phyloP scores from a whole-genome alignment of 2,113 vertebrate species.

The Apus apus region DNA sequence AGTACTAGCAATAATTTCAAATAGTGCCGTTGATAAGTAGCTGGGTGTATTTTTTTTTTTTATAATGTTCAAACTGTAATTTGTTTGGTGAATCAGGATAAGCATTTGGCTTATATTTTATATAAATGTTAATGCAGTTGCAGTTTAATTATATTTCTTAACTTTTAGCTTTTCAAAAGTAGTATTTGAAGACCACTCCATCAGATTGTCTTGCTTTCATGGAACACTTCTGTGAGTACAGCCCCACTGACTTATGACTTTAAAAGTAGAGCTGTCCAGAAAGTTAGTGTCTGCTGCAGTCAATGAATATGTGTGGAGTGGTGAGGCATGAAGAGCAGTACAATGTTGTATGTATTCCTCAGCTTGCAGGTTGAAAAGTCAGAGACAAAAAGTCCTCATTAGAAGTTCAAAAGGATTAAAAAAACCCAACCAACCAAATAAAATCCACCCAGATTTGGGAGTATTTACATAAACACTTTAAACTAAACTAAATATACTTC shows the following conservation, averaged over 20 bases:
- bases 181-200: constrained; percentile 70
- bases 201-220: constrained; percentile 74
- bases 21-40: constrained; percentile 98
- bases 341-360: background rate
- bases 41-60: constrained; percentile 47
- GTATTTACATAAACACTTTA: background rate
- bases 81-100: constrained; percentile 99
- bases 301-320: background rate
- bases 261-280: constrained; percentile 48
- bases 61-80: constrained; percentile 95
- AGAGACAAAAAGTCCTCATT: background rate
- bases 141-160: constrained; percentile 97
- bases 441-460: background rate
- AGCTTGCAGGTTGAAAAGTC: background rate
- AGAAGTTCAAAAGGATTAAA: background rate
- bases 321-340: background rate
- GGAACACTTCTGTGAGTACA: constrained; percentile 43
- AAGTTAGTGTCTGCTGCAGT: constrained; percentile 43
- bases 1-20: constrained; percentile 95
- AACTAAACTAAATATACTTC: background rate
- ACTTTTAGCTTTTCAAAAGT: constrained; percentile 83
- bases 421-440: background rate
- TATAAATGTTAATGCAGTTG: constrained; percentile 85
- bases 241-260: background rate
- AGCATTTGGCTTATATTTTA: constrained; percentile 99